These are phyloP conservation scores for Caenorhabditis remanei DNA, from an alignment of 1,140 invertebrate genomes.

Conservation along the genomic window DNA sequence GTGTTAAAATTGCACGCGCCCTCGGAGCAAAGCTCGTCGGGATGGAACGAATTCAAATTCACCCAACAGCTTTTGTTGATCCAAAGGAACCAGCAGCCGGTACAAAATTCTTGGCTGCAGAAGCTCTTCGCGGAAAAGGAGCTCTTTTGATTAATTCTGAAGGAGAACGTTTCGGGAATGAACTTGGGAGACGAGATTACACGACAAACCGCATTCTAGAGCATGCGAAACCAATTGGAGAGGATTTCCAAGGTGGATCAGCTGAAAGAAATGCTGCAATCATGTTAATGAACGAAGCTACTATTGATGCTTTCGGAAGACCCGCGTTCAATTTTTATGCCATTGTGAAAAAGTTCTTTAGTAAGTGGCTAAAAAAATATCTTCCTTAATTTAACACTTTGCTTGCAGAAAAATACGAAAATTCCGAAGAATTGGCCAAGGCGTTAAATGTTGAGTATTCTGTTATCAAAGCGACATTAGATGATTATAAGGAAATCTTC, in stretches of 20 bases:
- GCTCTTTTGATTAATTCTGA: constrained; percentile 77
- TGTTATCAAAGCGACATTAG: constrained; percentile 68
- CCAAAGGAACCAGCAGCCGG: constrained; percentile 73
- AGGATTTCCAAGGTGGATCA: constrained; percentile 58
- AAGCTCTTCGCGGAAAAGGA: constrained; percentile 78
- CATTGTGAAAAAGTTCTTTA: constrained; percentile 76
- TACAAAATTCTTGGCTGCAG: constrained; percentile 78
- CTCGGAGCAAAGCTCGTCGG: constrained; percentile 71
- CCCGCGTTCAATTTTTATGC: constrained; percentile 78
- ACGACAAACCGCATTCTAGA: constrained; percentile 72
- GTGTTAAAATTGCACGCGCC: constrained; percentile 77
- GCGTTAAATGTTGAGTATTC: constrained; percentile 65
- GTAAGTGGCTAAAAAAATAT: background rate
- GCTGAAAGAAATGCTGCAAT: constrained; percentile 68
- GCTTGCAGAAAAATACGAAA: constrained; percentile 72
- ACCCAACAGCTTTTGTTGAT: constrained; percentile 78
- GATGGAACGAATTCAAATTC: constrained; percentile 75
- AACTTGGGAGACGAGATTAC: constrained; percentile 77
- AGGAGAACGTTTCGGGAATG: constrained; percentile 77
- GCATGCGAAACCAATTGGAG: constrained; percentile 58
- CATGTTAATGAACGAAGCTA: constrained; percentile 76
- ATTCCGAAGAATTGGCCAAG: constrained; percentile 68
- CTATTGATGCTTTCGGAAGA: constrained; percentile 75
- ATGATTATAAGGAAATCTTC: constrained; percentile 72
- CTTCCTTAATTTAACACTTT: constrained; percentile 37